phyloP scores from a whole-genome alignment of 1,140 invertebrate genomes.

The Pogonomyrmex californicus region DNA sequence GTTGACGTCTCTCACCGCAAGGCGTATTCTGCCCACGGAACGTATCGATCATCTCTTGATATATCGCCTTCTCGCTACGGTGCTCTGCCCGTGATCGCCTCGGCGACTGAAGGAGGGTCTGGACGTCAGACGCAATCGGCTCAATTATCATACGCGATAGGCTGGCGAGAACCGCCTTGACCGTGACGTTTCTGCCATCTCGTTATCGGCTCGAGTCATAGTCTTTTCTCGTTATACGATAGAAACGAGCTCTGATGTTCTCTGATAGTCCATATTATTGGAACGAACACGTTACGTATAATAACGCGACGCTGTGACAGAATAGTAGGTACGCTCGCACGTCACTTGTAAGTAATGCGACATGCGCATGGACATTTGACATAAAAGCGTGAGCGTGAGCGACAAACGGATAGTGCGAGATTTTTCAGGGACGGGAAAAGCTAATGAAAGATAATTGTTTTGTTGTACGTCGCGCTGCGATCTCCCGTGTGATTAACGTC shows the following conservation, averaged over 20 bases:
- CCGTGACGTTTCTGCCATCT: conserved; percentile 33
- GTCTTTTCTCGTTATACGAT: neutral
- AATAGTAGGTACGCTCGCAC: neutral
- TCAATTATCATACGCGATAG: conserved; percentile 61
- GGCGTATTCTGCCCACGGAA: conserved; percentile 59
- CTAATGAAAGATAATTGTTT: conserved; percentile 15
- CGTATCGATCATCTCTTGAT: conserved; percentile 58
- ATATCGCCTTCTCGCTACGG: conserved; percentile 40
- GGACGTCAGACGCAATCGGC: conserved; percentile 53
- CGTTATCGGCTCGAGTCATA: neutral
- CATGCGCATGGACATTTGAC: conserved; percentile 8
- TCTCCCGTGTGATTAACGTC: neutral
- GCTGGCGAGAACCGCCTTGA: conserved; percentile 18
- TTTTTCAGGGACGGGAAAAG: neutral
- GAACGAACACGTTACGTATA: neutral
- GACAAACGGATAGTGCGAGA: conserved; percentile 1
- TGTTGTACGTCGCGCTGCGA: too few relatives aligned
- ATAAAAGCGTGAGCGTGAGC: conserved; percentile 4
- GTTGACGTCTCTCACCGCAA: conserved; percentile 41
- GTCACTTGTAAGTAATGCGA: conserved; percentile 16
- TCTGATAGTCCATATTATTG: neutral
- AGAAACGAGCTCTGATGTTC: neutral
- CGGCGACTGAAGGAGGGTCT: conserved; percentile 24
- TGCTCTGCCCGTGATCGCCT: conserved; percentile 32
- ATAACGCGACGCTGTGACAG: neutral